These are phyloP conservation scores for Dicycla oo DNA, from an alignment of 2,888 invertebrate genomes.

Conservation along the genomic window DNA sequence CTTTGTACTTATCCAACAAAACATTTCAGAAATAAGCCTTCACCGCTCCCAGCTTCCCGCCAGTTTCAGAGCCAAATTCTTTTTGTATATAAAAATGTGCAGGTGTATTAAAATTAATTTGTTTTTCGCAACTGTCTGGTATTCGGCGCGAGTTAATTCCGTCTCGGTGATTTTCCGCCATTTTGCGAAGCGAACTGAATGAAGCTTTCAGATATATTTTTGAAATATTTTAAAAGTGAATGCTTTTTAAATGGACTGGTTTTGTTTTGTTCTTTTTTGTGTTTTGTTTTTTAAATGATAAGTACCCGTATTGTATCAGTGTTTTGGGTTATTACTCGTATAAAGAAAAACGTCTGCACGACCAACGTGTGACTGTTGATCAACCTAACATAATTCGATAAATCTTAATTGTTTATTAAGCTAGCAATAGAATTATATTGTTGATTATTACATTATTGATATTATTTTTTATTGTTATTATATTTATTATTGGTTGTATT, in stretches of 20 bases:
- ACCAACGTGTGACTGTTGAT: too few species aligned
- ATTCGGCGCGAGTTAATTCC: constrained; percentile 70
- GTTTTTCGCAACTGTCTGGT: constrained; percentile 79
- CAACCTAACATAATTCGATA: too few species aligned
- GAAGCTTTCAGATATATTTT: constrained; percentile 44
- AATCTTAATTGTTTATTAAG: too few species aligned
- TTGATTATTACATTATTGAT: too few species aligned
- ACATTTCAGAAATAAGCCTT: too few species aligned
- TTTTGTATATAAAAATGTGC: constrained; percentile 65
- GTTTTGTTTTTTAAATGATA: neutral
- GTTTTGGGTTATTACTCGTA: too few species aligned
- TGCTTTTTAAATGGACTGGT: constrained; percentile 34
- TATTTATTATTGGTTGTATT: too few species aligned
- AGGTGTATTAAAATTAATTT: constrained; percentile 82
- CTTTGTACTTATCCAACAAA: too few species aligned
- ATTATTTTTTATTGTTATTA: too few species aligned
- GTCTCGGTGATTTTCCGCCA: constrained; percentile 69
- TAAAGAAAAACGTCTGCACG: too few species aligned
- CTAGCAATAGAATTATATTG: too few species aligned
- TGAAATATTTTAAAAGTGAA: constrained; percentile 16
- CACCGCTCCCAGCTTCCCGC: constrained; percentile 21
- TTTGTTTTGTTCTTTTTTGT: neutral
- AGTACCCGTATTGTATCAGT: too few species aligned
- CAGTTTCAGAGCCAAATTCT: constrained; percentile 52
- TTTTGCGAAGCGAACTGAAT: constrained; percentile 47